phyloP scores from a whole-genome alignment of 2,888 invertebrate species.

The Agrotis exclamationis region DNA sequence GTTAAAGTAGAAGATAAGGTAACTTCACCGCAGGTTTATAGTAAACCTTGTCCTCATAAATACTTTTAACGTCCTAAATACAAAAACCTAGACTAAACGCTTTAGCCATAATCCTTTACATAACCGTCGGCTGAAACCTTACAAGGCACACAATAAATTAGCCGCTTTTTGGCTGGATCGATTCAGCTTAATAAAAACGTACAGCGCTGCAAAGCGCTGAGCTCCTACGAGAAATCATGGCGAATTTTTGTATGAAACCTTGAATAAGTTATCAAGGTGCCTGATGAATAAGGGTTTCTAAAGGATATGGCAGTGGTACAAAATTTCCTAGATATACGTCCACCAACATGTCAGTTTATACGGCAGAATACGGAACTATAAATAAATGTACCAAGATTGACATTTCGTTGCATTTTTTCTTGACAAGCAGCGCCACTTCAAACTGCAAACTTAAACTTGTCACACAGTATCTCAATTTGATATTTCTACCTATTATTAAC shows the following conservation, averaged over 20 bases:
- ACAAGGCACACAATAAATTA: conserved; percentile 24
- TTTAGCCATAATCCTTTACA: conserved; percentile 25
- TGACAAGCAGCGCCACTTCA: too few relatives aligned
- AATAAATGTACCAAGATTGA: too few relatives aligned
- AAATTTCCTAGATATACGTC: too few relatives aligned
- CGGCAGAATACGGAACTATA: too few relatives aligned
- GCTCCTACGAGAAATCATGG: conserved; percentile 38
- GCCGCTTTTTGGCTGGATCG: conserved; percentile 38
- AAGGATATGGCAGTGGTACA: background rate
- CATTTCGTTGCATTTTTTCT: too few relatives aligned
- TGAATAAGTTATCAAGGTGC: conserved; percentile 14
- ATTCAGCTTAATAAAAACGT: conserved; percentile 45
- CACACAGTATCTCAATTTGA: too few relatives aligned
- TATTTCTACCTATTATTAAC: too few relatives aligned
- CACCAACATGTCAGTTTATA: too few relatives aligned
- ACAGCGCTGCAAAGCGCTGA: conserved; percentile 20
- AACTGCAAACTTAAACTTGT: too few relatives aligned
- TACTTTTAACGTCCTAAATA: conserved; percentile 5
- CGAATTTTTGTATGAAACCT: conserved; percentile 19
- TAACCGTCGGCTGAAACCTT: conserved; percentile 36
- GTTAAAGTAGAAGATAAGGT: too few relatives aligned
- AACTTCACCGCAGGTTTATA: too few relatives aligned
- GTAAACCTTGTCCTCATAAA: background rate
- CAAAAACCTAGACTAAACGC: conserved; percentile 47
- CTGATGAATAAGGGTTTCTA: background rate